Conservation (phyloP, 2,888 invertebrate species). For the Drosophila meridionalis region DNA sequence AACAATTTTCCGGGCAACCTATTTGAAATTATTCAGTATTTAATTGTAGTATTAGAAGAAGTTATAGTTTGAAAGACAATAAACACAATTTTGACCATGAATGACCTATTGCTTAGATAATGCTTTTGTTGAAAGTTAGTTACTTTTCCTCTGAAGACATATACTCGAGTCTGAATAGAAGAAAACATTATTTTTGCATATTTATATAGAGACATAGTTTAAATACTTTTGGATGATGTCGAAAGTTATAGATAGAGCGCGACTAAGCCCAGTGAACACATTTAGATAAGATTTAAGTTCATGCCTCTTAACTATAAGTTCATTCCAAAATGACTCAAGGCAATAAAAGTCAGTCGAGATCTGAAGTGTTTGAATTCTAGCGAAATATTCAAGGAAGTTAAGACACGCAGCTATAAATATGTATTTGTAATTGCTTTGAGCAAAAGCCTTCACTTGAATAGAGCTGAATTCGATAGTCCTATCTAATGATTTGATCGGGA, state of each 20-base stretch:
- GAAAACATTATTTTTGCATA: not conserved
- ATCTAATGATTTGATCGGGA: too few relatives aligned
- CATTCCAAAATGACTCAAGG: not conserved
- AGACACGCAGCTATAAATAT: not conserved
- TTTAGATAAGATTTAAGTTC: conserved; percentile 3
- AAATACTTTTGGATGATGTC: conserved; percentile 1
- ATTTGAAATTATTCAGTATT: not conserved
- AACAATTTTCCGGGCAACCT: not conserved
- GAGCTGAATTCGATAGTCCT: not conserved
- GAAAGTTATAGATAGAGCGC: not conserved
- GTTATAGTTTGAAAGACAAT: too few relatives aligned
- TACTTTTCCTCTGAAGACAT: not conserved
- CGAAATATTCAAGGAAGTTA: conserved; percentile 11
- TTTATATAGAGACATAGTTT: not conserved
- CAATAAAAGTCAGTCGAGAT: conserved; percentile 6
- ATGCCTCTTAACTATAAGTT: not conserved
- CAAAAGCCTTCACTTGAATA: not conserved
- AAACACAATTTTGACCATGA: too few relatives aligned
- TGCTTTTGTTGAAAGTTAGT: too few relatives aligned
- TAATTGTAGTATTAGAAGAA: too few relatives aligned
- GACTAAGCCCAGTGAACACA: not conserved
- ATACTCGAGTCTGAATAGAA: not conserved
- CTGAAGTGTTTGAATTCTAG: conserved; percentile 6
- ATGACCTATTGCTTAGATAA: too few relatives aligned
- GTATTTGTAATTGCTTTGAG: not conserved